Conservation (phyloP, 2,797 vertebrate species). For the Morus bassanus region DNA sequence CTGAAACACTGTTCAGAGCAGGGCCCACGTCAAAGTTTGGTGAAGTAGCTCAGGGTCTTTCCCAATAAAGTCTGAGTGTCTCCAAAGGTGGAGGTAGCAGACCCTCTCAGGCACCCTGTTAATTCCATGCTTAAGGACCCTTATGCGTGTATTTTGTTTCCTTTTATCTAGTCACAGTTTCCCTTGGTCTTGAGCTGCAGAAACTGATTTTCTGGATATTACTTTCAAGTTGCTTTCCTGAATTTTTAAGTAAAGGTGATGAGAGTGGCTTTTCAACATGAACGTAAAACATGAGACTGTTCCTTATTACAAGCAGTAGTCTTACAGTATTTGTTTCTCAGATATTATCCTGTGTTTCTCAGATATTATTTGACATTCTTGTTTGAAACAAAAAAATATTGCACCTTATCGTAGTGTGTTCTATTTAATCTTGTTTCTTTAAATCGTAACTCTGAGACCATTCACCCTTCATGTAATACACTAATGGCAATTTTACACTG, state of each 20-base stretch:
- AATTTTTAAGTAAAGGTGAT: neutral
- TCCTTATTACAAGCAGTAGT: neutral
- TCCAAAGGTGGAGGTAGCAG: neutral
- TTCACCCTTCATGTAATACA: neutral
- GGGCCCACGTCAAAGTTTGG: neutral
- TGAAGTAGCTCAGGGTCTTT: neutral
- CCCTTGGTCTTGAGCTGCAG: neutral
- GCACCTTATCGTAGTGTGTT: neutral
- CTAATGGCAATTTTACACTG: neutral
- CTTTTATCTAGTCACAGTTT: neutral
- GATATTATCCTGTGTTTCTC: neutral
- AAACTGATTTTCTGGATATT: neutral
- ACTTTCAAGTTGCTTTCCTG: neutral
- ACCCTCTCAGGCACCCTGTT: neutral
- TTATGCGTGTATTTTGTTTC: neutral
- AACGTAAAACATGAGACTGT: neutral
- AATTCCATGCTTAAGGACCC: neutral
- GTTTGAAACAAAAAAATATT: neutral
- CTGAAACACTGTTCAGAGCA: neutral
- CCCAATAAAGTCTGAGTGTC: neutral
- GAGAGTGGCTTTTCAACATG: neutral
- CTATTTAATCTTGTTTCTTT: neutral
- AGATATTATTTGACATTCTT: neutral
- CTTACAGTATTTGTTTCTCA: neutral
- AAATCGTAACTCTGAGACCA: neutral